Evolutionary conservation across 2,113 vertebrate genomes (phyloP).

Genomic region (Gambusia affinis): DNA sequence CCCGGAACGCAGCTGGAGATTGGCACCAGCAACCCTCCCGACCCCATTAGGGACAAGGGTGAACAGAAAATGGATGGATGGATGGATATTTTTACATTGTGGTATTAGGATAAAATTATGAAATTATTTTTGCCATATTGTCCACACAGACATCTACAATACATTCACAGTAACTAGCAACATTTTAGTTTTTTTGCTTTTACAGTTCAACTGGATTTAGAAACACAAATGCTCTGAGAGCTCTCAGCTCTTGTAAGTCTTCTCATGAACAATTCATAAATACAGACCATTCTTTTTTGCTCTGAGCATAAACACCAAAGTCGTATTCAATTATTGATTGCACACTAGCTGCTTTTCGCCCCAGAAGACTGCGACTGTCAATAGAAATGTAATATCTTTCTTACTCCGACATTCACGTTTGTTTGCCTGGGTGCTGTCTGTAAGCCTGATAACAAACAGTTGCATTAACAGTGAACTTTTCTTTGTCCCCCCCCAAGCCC

Average conservation of each 20-base stretch:
- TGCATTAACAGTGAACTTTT: not conserved
- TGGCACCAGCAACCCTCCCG: too few relatives aligned
- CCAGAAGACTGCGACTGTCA: slow-evolving; percentile 22
- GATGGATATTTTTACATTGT: not conserved
- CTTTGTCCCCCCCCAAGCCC: not conserved
- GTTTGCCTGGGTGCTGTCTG: not conserved
- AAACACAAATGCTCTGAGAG: slow-evolving; percentile 13
- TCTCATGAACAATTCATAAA: slow-evolving; percentile 54
- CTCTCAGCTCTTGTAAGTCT: slow-evolving; percentile 15
- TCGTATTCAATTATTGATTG: slow-evolving; percentile 59
- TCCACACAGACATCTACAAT: not conserved
- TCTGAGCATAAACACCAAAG: slow-evolving; percentile 50
- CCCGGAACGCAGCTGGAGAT: too few relatives aligned
- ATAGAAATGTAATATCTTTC: slow-evolving; percentile 24
- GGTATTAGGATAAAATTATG: not conserved
- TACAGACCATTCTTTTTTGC: slow-evolving; percentile 43
- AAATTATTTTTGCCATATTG: not conserved
- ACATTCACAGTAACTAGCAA: not conserved
- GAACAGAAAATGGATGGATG: too few relatives aligned
- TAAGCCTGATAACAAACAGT: slow-evolving; percentile 17
- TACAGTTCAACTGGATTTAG: not conserved
- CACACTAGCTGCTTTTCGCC: slow-evolving; percentile 8
- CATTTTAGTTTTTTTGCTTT: not conserved
- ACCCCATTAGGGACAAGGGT: too few relatives aligned
- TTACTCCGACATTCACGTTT: slow-evolving; percentile 13